phyloP scores from a whole-genome alignment of 2,113 vertebrate species.

The Geothlypis trichas region DNA sequence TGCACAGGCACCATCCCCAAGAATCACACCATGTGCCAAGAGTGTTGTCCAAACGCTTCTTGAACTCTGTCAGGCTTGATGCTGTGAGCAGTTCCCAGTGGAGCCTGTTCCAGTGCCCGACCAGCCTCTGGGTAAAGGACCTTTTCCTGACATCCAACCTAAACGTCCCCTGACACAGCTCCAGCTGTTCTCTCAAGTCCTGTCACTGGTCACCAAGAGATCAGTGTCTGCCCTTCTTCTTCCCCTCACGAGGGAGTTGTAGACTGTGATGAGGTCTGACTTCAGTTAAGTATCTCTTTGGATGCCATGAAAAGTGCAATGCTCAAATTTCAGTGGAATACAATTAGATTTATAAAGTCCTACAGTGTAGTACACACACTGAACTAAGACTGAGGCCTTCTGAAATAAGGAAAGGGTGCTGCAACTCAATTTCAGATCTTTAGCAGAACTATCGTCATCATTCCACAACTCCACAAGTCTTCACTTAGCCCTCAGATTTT shows the following conservation, averaged over 20 bases:
- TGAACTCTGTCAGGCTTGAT: neutral
- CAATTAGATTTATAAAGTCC: neutral
- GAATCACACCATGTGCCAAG: neutral
- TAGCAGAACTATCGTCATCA: neutral
- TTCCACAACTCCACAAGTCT: neutral
- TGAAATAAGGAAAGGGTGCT: neutral
- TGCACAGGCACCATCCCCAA: neutral
- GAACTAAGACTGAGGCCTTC: neutral
- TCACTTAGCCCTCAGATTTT: neutral
- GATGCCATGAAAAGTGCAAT: neutral
- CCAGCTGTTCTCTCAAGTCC: neutral
- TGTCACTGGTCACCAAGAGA: neutral
- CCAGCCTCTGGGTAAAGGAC: neutral
- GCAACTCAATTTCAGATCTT: neutral
- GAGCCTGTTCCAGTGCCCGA: neutral
- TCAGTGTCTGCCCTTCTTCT: neutral
- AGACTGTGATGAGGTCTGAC: neutral
- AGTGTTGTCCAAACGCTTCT: neutral
- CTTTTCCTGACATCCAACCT: neutral
- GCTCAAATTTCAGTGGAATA: neutral
- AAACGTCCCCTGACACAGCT: neutral
- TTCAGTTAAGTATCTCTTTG: neutral
- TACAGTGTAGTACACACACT: neutral
- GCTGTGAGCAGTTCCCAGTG: neutral
- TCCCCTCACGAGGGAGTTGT: neutral